Percentiles rank a stretch among this genome's conserved stretches.
These are phyloP conservation scores for Druon quercuslanigerum DNA, from an alignment of 1,140 invertebrate species.

Conservation along the genomic window DNA sequence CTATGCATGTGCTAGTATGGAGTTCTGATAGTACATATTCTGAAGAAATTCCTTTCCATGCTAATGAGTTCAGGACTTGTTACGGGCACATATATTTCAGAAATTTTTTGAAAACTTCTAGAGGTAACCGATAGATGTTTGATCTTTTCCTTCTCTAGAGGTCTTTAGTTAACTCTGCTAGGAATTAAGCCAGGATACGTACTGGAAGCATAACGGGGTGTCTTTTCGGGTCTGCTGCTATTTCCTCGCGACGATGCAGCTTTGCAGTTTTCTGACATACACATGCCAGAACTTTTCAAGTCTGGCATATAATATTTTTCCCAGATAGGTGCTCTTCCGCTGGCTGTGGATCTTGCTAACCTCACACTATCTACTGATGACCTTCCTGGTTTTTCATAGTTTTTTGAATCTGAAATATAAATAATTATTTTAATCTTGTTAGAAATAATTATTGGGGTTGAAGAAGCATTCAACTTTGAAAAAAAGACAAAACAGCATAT, in stretches of 20 bases:
- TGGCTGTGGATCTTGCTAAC: slow-evolving; percentile 62
- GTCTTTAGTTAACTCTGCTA: slow-evolving; percentile 58
- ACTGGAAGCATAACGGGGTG: slow-evolving; percentile 62
- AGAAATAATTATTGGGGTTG: too few species aligned
- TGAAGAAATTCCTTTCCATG: slow-evolving; percentile 60
- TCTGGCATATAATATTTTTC: slow-evolving; percentile 66
- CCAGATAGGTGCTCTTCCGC: slow-evolving; percentile 61
- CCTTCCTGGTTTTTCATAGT: slow-evolving; percentile 61
- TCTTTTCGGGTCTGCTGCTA: slow-evolving; percentile 64
- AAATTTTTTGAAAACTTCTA: slow-evolving; percentile 58
- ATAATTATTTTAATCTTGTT: background rate
- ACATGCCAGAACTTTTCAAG: slow-evolving; percentile 63
- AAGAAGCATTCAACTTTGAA: too few species aligned
- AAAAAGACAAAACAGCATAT: too few species aligned
- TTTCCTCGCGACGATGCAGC: slow-evolving; percentile 62
- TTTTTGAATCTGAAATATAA: slow-evolving; percentile 60
- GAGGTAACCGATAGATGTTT: slow-evolving; percentile 59
- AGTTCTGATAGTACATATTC: slow-evolving; percentile 57
- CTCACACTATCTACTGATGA: slow-evolving; percentile 62
- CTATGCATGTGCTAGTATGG: slow-evolving; percentile 59
- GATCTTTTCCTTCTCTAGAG: slow-evolving; percentile 62
- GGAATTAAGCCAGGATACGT: slow-evolving; percentile 63
- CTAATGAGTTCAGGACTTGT: slow-evolving; percentile 66
- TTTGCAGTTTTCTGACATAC: slow-evolving; percentile 68
- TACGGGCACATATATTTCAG: slow-evolving; percentile 63